These are phyloP conservation scores for Chromoteleia sp. DNA, from an alignment of 2,888 invertebrate genomes.

Conservation along the genomic window DNA sequence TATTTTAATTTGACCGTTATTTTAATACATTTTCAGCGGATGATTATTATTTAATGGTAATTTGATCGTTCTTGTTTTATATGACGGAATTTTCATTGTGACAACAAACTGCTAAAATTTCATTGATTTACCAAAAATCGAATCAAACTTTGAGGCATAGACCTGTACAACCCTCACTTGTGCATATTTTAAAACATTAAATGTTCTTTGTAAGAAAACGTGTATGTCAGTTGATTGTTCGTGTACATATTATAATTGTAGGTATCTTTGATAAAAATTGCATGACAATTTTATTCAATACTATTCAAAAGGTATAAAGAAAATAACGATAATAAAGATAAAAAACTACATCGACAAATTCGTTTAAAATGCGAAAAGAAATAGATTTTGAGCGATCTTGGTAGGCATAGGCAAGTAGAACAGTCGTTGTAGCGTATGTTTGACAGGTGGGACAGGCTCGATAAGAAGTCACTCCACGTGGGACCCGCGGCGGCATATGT, in stretches of 20 bases:
- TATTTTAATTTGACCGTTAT: too few relatives aligned
- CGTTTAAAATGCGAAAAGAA: conserved; percentile 36
- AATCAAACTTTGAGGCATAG: neutral
- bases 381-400: conserved; percentile 74
- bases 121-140: too few relatives aligned
- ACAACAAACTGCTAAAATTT: too few relatives aligned
- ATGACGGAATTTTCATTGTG: too few relatives aligned
- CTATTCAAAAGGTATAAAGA: too few relatives aligned
- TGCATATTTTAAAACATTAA: neutral
- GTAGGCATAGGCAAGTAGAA: conserved; percentile 81
- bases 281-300: conserved; percentile 28
- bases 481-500: conserved; percentile 95
- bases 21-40: too few relatives aligned
- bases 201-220: neutral
- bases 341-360: conserved; percentile 45
- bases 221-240: conserved; percentile 10
- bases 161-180: neutral
- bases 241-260: conserved; percentile 31
- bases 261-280: conserved; percentile 13
- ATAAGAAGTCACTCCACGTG: conserved; percentile 90
- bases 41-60: too few relatives aligned
- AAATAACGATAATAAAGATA: neutral
- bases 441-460: conserved; percentile 85
- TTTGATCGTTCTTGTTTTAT: too few relatives aligned
- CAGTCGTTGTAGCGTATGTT: conserved; percentile 82